Base-by-base conservation (phyloP, 2,888 invertebrate species). In the Trissolcus brochymenae region DNA sequence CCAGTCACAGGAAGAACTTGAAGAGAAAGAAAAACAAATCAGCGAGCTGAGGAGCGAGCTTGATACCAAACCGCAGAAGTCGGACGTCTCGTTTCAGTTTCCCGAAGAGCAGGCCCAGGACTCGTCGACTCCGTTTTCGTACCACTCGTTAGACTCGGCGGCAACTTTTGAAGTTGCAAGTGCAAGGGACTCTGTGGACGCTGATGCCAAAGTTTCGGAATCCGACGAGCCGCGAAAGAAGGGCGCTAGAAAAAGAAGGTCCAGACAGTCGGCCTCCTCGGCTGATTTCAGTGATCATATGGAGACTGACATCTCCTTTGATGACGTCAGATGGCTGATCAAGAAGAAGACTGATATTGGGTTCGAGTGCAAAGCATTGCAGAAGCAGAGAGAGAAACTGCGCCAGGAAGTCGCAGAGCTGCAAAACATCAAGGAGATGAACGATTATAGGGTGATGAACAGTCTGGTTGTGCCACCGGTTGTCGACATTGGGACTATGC, bases 1-100 rank as follows among this genome's bases (percentile, higher is more conserved):
- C 19, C 90, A 91, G 68, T 90, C 90, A 6, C 90, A 91, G 80
- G 88, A 89, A 59, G 90, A 92, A 74, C 86, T 93, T 0, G 89
- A 90, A n/a, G 90, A 90, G 60, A 92, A 91, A 83, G 90, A 91
- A 2, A 88, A 90, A 76, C 92, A 93, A 87, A 92, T 93, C 25
- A 87, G 87, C 17, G 84, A 90, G 40, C 86, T 93, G 14, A 91
- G 91, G 14, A 46, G 1, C 11, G 14, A 16, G 14, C n/a, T 46
- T 1, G 16, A 1, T 72, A 78, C 6, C 54, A 77, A 11, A 43
- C 61, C 0, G 9, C 62, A 0, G 11, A 62, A 54, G 41, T 49
- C 25, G 14, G 85, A 87, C 57, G 77, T 81, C 3, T 82, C 81
- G 7, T 79, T 84, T 4, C 87, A 87, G 67, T 84, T 78, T 43